Base-by-base conservation (phyloP, 2,888 invertebrate genomes). In the Oscheius sp. region DNA sequence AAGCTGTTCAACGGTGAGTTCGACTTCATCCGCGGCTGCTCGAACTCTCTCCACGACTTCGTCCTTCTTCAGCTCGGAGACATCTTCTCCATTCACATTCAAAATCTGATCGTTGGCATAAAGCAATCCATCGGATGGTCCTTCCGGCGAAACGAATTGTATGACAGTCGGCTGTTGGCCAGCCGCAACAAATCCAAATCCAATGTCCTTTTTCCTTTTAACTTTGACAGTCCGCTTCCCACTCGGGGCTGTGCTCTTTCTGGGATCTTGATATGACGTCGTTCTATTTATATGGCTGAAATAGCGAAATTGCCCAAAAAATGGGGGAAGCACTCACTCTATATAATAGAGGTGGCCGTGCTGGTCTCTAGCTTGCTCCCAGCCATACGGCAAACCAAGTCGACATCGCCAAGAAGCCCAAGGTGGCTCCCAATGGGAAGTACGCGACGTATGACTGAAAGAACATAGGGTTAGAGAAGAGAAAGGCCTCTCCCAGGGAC, bases 161-260 rank as follows among this genome's bases (percentile, higher is more conserved):
- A 95, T 94, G 70, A 95, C 92, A 57, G 95, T 95, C 0, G 95
- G 95, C 82, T 92, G 91, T 88, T 95, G 94, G 34, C 93, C 93
- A 15, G 95, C 95, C 0, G 95, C 95, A n/a, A 95, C 95, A 88
- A 95, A 95, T 1, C 95, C 95, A 87, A 95, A 95, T 0, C 95
- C 95, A 73, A 93, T 90, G 66, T 92, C 91, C 0, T 92, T 90
- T 17, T 57, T 50, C 23, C 67, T 55, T 39, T 39, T 48, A 6
- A 73, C 37, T 15, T 46, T 37, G 2, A 80, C 76, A 0, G 67
- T 74, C 17, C 80, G 42, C n/a, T 61, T 67, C 3, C 78, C 80
- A 5, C 66, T 65, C 1, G 78, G 74, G 5, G 78, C 74, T n/a
- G 68, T 58, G 25, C 73, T 68, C 48, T 76, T 73, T 89, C 91